These are phyloP conservation scores for Coracias cyanogaster DNA, from an alignment of 2,797 vertebrate species.

Conservation along the genomic window DNA sequence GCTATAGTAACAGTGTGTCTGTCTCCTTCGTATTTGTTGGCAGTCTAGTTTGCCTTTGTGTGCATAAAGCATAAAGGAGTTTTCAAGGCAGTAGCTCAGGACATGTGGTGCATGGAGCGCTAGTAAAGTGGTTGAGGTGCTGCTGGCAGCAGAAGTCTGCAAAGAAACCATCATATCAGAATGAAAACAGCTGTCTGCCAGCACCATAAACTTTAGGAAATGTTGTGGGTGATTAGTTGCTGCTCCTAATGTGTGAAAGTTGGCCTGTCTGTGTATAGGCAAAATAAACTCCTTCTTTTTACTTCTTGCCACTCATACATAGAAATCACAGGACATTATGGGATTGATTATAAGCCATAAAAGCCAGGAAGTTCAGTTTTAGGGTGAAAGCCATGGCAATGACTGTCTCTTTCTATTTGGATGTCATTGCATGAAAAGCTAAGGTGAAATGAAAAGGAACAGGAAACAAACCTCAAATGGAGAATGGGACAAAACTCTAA, in stretches of 20 bases:
- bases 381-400: slow-evolving; percentile 8
- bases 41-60: neutral
- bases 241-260: slow-evolving; percentile 68
- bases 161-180: slow-evolving; percentile 40
- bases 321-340: slow-evolving; percentile 19
- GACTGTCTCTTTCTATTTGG: slow-evolving; percentile 36
- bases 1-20: neutral
- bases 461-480: slow-evolving; percentile 40
- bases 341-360: slow-evolving; percentile 54
- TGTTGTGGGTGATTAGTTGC: slow-evolving; percentile 64
- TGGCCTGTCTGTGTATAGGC: slow-evolving; percentile 43
- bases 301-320: slow-evolving; percentile 19
- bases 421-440: neutral
- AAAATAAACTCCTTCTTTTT: slow-evolving; percentile 48
- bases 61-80: neutral
- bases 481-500: neutral
- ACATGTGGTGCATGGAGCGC: neutral
- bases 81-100: slow-evolving; percentile 6
- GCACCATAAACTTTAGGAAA: slow-evolving; percentile 59
- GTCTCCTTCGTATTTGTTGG: neutral
- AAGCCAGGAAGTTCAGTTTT: slow-evolving; percentile 48
- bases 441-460: slow-evolving; percentile 46
- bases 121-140: slow-evolving; percentile 17
- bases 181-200: slow-evolving; percentile 57
- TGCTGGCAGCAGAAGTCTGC: slow-evolving; percentile 38